Percentiles rank a stretch among this genome's conserved stretches.
Evolutionary conservation across 2,888 invertebrate species (phyloP).

Genomic region (Patella pellucida): DNA sequence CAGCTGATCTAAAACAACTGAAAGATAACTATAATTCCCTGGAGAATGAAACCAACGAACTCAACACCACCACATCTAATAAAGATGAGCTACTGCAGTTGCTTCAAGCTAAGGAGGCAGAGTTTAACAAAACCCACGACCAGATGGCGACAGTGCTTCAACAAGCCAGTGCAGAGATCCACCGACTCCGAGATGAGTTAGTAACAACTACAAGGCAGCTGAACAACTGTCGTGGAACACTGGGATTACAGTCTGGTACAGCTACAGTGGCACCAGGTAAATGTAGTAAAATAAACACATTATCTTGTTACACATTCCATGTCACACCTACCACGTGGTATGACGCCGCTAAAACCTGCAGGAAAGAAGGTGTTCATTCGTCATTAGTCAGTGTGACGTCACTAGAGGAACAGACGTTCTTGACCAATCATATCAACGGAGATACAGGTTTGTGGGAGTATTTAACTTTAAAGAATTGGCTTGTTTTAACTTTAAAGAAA

Average conservation of each 20-base stretch:
- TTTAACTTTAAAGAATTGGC: too few species aligned
- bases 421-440: slow-evolving; percentile 41
- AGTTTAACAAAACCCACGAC: slow-evolving; percentile 43
- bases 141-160: slow-evolving; percentile 15
- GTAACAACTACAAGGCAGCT: slow-evolving; percentile 18
- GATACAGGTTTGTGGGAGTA: slow-evolving; percentile 35
- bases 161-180: slow-evolving; percentile 21
- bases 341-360: slow-evolving; percentile 43
- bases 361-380: slow-evolving; percentile 38
- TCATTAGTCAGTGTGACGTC: slow-evolving; percentile 43
- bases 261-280: neutral
- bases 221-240: slow-evolving; percentile 22
- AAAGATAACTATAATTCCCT: slow-evolving; percentile 26
- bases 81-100: slow-evolving; percentile 33
- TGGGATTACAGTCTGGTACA: slow-evolving; percentile 19
- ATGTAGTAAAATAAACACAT: too few species aligned
- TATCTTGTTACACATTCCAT: slow-evolving; percentile 51
- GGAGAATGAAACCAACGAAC: neutral
- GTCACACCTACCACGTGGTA: slow-evolving; percentile 42
- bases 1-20: slow-evolving; percentile 34
- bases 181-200: slow-evolving; percentile 12
- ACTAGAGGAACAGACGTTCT: slow-evolving; percentile 41
- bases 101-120: slow-evolving; percentile 35
- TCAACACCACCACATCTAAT: slow-evolving; percentile 14
- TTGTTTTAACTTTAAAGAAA: too few species aligned